These are phyloP conservation scores for Porites rus DNA, from an alignment of 92 coral and sea anemone species.

Conservation along the genomic window DNA sequence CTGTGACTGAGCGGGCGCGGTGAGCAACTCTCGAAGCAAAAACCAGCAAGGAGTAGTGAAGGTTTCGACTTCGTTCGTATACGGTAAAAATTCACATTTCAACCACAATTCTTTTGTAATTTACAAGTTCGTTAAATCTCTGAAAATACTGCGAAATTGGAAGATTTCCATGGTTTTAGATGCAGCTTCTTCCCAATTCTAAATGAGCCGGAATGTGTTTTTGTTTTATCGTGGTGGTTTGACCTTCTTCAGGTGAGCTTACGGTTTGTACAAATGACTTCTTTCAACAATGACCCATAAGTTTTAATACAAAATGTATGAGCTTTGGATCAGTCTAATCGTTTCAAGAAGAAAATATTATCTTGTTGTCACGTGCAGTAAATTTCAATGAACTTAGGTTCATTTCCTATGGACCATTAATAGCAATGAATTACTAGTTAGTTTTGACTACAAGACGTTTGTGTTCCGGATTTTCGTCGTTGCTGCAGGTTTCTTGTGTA, in stretches of 20 bases:
- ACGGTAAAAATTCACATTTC: neutral
- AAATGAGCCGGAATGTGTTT: neutral
- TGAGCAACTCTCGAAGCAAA: neutral
- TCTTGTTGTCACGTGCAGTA: neutral
- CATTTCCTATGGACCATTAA: constrained; percentile 15
- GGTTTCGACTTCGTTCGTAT: neutral
- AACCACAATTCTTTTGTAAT: neutral
- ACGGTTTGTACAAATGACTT: constrained; percentile 31
- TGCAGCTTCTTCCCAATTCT: neutral
- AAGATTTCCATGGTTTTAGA: neutral
- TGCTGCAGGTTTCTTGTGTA: constrained; percentile 18
- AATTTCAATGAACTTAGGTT: too few relatives aligned
- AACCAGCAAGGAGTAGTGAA: neutral
- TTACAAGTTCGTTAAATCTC: neutral
- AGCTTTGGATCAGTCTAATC: neutral
- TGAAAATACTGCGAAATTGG: neutral
- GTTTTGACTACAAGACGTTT: neutral
- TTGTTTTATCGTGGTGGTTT: neutral
- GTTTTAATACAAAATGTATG: too few relatives aligned
- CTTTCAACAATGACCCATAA: neutral
- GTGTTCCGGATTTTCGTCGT: constrained; percentile 4
- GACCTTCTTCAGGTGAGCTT: constrained; percentile 18
- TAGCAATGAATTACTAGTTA: neutral
- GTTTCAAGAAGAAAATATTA: neutral
- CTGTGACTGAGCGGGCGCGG: constrained; percentile 14